These are phyloP conservation scores for Dendrocincla tyrannina DNA, from an alignment of 2,797 vertebrate species.

Conservation along the genomic window DNA sequence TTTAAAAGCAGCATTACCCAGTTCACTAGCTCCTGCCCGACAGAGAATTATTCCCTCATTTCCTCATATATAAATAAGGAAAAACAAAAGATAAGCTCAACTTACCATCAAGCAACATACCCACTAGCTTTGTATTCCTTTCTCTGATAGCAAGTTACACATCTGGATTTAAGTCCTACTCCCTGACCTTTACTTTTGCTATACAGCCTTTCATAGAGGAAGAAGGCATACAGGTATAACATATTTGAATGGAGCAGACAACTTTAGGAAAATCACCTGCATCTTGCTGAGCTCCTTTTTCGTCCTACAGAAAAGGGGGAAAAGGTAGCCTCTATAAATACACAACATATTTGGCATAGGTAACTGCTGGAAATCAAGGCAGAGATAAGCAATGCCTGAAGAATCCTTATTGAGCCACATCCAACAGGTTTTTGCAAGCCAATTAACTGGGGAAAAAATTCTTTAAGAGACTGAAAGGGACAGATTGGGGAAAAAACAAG, in stretches of 20 bases:
- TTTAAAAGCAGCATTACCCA: neutral
- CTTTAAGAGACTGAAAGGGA: neutral
- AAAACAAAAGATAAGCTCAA: neutral
- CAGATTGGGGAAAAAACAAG: neutral
- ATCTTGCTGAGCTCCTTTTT: neutral
- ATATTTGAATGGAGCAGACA: neutral
- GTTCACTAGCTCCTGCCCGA: neutral
- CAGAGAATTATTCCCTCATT: neutral
- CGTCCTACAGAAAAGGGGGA: neutral
- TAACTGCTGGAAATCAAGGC: neutral
- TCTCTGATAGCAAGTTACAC: neutral
- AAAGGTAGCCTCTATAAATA: neutral
- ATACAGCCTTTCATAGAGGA: neutral
- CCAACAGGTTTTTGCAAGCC: neutral
- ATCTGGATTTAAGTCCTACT: neutral
- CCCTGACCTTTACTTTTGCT: neutral
- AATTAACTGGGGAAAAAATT: neutral
- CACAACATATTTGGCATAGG: neutral
- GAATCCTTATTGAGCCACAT: neutral
- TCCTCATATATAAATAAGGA: neutral
- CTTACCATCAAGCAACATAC: neutral
- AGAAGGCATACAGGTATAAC: neutral
- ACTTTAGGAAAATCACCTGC: neutral
- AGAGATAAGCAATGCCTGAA: neutral
- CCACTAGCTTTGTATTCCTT: neutral